Base-by-base conservation (phyloP, 2,888 invertebrate genomes). In the Cephus runcator region DNA sequence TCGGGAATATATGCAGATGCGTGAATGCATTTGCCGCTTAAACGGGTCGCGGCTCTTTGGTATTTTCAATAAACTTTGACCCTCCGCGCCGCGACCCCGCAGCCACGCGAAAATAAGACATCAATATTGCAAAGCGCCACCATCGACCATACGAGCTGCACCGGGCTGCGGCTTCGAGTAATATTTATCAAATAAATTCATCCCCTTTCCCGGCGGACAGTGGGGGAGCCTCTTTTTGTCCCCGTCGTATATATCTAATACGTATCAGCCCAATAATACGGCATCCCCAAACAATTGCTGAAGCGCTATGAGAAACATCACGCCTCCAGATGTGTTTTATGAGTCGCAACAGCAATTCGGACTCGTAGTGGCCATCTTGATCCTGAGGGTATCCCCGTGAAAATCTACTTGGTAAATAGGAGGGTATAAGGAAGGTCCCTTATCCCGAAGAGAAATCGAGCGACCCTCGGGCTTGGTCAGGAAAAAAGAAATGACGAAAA, bases 1-100 rank as follows among this genome's bases (percentile, higher is more conserved):
- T 33, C 23, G 36, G 73, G 79, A 74, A 76, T 56, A 74, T 73
- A 77, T 80, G 81, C 76, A 73, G 76, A 76, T 80, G 77, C 79
- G 79, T 76, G 77, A 78, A 77, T 76, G 81, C 81, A 81, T 82
- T 79, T 81, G 80, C 81, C 80, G 80, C 82, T 83, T 80, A 84
- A 84, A 84, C 84, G 82, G 80, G 81, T 79, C 76, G 79, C 81
- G 78, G 80, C 80, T 79, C 80, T 79, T 76, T 73, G 79, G 77
- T 78, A 80, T 81, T 83, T 84, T 82, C 84, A 84, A 85, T 81
- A 82, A 81, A 80, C 81, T 81, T 73, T 34, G 73, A 75, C 75
- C 56, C 69, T 77, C 74, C 34, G 23, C 68, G 36, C 69, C 69
- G 76, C 69, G 76, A 34, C 77, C 36, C 34, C 75, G 69, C 73